Evolutionary conservation across 2,888 invertebrate species (phyloP).

Genomic region (Luperina nickerlii): DNA sequence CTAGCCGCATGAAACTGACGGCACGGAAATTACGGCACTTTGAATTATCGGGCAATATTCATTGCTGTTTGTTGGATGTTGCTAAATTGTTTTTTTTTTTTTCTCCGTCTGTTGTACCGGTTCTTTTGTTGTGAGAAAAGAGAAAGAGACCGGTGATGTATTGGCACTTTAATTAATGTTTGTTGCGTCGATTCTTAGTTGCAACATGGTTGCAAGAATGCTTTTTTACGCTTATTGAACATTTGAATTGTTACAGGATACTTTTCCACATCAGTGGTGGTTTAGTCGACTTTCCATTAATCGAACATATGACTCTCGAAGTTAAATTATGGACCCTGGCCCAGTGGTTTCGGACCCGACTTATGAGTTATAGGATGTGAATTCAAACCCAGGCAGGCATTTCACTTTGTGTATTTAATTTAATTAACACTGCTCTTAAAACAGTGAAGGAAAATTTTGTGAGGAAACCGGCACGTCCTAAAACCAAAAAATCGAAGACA

Average conservation of each 20-base stretch:
- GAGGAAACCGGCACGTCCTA: too few species aligned
- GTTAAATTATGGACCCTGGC: not conserved
- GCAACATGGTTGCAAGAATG: not conserved
- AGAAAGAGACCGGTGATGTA: conserved; percentile 22
- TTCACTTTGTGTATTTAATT: not conserved
- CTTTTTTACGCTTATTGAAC: not conserved
- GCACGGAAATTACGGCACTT: conserved; percentile 73
- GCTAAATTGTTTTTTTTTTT: conserved; percentile 60
- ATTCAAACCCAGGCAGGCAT: not conserved
- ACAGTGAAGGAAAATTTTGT: not conserved
- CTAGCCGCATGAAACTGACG: conserved; percentile 71
- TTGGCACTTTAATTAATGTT: conserved; percentile 40
- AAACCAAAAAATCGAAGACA: not conserved
- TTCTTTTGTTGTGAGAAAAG: conserved; percentile 38
- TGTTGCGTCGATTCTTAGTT: conserved; percentile 5
- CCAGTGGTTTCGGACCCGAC: not conserved
- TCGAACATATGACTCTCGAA: too few species aligned
- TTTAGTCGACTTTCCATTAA: too few species aligned
- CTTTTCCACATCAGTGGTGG: not conserved
- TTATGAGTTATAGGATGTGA: not conserved
- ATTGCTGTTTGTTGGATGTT: conserved; percentile 68
- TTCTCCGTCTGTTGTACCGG: conserved; percentile 29
- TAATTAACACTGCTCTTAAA: not conserved
- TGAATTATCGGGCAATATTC: conserved; percentile 72
- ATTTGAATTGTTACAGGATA: too few species aligned